phyloP scores from a whole-genome alignment of 2,797 vertebrate genomes.

The Parauchenoglanis punctatus region DNA sequence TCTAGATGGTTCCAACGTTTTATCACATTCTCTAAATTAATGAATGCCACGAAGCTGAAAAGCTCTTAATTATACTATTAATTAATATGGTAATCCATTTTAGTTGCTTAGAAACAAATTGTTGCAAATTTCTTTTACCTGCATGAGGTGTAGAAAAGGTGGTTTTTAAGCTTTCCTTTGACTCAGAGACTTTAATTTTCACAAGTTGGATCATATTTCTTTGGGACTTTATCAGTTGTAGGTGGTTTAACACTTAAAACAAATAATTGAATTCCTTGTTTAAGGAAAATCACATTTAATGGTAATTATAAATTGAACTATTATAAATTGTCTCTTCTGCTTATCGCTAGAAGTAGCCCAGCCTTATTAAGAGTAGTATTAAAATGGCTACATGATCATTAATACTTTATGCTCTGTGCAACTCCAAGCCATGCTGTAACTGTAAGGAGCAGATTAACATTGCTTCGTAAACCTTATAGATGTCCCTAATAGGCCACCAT shows the following conservation, averaged over 20 bases:
- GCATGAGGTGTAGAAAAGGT: neutral
- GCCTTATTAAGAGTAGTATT: neutral
- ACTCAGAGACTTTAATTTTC: neutral
- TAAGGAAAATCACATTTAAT: neutral
- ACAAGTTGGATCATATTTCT: neutral
- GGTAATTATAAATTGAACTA: neutral
- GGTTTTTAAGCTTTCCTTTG: neutral
- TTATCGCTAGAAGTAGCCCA: neutral
- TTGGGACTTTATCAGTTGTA: neutral
- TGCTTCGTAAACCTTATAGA: neutral
- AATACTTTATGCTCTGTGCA: neutral
- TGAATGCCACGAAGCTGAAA: slow-evolving; percentile 77
- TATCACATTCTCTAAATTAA: slow-evolving; percentile 66
- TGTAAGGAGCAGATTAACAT: neutral
- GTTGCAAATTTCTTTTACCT: neutral
- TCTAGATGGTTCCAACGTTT: slow-evolving; percentile 69
- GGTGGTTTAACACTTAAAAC: neutral
- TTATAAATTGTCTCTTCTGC: neutral
- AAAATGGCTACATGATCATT: neutral
- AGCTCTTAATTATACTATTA: slow-evolving; percentile 76
- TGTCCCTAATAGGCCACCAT: neutral
- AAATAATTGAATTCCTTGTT: neutral
- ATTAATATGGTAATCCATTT: slow-evolving; percentile 63
- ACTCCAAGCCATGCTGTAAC: neutral
- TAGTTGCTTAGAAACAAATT: slow-evolving; percentile 5